Percentiles rank a stretch among this genome's conserved stretches.
Conservation (phyloP, 2,888 invertebrate species). For the Dynastes maya region DNA sequence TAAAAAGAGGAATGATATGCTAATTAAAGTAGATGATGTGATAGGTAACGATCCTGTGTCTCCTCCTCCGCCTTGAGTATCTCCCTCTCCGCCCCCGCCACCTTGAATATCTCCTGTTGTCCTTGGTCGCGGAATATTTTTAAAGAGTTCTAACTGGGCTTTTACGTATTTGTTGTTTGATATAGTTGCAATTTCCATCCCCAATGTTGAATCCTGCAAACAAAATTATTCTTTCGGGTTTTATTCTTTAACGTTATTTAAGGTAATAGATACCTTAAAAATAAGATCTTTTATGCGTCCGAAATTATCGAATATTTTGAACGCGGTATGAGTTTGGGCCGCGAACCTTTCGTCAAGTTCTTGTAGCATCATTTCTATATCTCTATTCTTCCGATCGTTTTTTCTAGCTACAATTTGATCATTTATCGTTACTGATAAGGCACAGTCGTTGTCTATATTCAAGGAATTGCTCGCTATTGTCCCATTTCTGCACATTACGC, state of each 20-base stretch:
- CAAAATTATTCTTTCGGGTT: neutral
- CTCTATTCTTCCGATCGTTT: conserved; percentile 60
- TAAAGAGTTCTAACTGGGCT: conserved; percentile 4
- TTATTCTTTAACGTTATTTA: neutral
- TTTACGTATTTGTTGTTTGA: conserved; percentile 13
- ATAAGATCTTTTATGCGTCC: conserved; percentile 73
- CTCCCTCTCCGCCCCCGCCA: neutral
- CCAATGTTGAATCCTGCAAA: conserved; percentile 21
- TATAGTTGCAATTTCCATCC: conserved; percentile 8
- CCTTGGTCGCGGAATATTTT: conserved; percentile 6
- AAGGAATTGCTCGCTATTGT: conserved; percentile 73
- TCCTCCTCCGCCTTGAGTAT: too few relatives aligned
- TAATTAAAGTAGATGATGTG: too few relatives aligned
- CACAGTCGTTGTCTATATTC: conserved; percentile 72
- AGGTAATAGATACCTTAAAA: conserved; percentile 71
- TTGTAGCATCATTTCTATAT: conserved; percentile 61
- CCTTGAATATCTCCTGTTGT: neutral
- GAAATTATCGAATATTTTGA: conserved; percentile 76
- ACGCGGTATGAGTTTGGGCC: conserved; percentile 68
- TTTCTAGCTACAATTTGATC: conserved; percentile 75
- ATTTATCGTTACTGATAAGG: conserved; percentile 75
- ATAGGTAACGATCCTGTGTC: too few relatives aligned
- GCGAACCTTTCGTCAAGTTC: conserved; percentile 63
- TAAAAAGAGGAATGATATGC: too few relatives aligned
- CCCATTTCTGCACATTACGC: conserved; percentile 76